These are phyloP conservation scores for Marmota monax DNA, from an alignment of 2,113 vertebrate species.

Conservation along the genomic window DNA sequence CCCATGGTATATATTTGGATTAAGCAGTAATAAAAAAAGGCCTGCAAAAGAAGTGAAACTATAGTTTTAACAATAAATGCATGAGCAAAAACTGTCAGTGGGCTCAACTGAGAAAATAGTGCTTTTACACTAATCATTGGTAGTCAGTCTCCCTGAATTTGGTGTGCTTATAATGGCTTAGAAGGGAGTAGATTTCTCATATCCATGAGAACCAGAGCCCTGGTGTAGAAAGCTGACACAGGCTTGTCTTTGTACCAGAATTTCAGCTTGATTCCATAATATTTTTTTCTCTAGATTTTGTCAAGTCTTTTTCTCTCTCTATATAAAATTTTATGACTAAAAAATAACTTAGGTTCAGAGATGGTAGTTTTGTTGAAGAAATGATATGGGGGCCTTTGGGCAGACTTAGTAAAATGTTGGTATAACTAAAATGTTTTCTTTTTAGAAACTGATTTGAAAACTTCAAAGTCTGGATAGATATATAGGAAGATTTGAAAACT, in stretches of 20 bases:
- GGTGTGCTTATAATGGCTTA: background rate
- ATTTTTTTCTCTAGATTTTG: constrained; percentile 41
- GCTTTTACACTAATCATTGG: constrained; percentile 21
- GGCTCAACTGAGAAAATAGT: constrained; percentile 6
- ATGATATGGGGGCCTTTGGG: background rate
- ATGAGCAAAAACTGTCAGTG: constrained; percentile 11
- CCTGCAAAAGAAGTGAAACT: constrained; percentile 65
- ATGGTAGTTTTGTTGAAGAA: constrained; percentile 56
- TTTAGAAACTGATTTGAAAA: constrained; percentile 60
- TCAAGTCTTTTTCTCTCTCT: constrained; percentile 26
- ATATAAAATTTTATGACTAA: constrained; percentile 22
- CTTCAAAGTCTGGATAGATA: background rate
- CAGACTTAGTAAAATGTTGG: constrained; percentile 15
- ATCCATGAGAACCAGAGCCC: background rate
- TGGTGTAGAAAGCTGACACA: background rate
- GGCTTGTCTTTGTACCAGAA: background rate
- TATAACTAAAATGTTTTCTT: constrained; percentile 29
- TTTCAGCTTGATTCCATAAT: background rate
- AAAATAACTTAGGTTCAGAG: constrained; percentile 23
- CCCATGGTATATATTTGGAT: constrained; percentile 71
- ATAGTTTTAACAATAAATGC: constrained; percentile 52
- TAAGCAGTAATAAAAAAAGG: constrained; percentile 50
- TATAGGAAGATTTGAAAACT: constrained; percentile 11
- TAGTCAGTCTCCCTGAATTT: constrained; percentile 50
- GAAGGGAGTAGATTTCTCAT: background rate